Conservation (phyloP, 2,113 vertebrate species). For the Corvus moneduloides region DNA sequence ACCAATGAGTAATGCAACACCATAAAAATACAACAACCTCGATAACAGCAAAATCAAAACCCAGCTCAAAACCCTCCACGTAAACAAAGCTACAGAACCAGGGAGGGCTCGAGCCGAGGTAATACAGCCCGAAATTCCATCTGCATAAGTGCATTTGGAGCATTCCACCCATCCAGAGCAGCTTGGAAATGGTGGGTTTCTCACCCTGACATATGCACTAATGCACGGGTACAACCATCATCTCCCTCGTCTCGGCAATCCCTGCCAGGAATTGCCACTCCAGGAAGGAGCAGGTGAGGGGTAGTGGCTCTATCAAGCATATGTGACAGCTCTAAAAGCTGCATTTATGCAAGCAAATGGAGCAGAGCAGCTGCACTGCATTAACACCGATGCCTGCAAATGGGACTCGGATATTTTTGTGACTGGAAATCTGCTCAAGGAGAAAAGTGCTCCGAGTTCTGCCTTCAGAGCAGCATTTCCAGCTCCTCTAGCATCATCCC, state of each 20-base stretch:
- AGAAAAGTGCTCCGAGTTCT: background rate
- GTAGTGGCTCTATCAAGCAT: background rate
- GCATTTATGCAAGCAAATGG: conserved; percentile 53
- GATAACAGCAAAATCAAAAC: background rate
- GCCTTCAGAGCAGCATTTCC: background rate
- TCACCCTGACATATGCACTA: background rate
- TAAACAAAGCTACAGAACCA: background rate
- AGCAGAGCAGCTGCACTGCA: conserved; percentile 22
- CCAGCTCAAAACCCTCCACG: background rate
- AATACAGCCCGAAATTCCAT: background rate
- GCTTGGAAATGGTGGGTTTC: background rate
- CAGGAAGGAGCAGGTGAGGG: conserved; percentile 5
- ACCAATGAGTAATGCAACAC: background rate
- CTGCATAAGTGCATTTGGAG: background rate
- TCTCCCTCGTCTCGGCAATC: background rate
- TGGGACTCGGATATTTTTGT: background rate
- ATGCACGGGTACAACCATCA: background rate
- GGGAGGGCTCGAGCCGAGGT: background rate
- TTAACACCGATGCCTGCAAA: conserved; percentile 16
- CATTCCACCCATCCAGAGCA: background rate
- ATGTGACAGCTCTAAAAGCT: conserved; percentile 40
- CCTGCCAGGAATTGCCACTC: background rate
- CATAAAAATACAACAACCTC: background rate
- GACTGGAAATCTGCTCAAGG: background rate
- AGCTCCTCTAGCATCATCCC: background rate